A percentile compares a stretch with the other conserved stretches of the same genome.
Evolutionary conservation across 1,140 invertebrate species (phyloP).

Genomic region (Drosophila cardini): DNA sequence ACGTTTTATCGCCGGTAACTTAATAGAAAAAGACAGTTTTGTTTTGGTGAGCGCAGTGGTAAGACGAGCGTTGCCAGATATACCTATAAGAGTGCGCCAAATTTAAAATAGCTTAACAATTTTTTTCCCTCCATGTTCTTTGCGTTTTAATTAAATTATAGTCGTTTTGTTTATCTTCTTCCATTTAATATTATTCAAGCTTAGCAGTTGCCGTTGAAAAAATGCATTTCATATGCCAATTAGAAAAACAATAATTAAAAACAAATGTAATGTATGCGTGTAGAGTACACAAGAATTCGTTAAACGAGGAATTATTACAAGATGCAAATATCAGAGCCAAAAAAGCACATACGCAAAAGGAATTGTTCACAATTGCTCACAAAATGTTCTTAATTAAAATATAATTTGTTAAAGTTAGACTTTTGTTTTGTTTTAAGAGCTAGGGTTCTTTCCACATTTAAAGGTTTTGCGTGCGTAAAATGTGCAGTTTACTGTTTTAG

Average conservation of each 20-base stretch:
- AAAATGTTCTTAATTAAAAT: slow-evolving; percentile 22
- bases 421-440: slow-evolving; percentile 21
- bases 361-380: slow-evolving; percentile 15
- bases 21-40: background rate
- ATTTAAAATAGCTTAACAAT: too few relatives aligned
- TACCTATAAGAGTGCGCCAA: too few relatives aligned
- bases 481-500: slow-evolving; percentile 17
- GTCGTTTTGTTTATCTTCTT: slow-evolving; percentile 18
- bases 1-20: too few relatives aligned
- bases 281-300: slow-evolving; percentile 35
- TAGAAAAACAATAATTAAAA: slow-evolving; percentile 22
- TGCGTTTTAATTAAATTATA: slow-evolving; percentile 24
- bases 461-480: slow-evolving; percentile 16
- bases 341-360: slow-evolving; percentile 24
- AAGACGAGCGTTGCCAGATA: too few relatives aligned
- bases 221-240: slow-evolving; percentile 40
- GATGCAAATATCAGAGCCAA: slow-evolving; percentile 36
- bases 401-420: slow-evolving; percentile 37
- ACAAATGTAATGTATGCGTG: slow-evolving; percentile 20
- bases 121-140: background rate
- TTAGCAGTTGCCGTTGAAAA: slow-evolving; percentile 36
- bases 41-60: background rate
- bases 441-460: slow-evolving; percentile 8
- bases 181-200: slow-evolving; percentile 43
- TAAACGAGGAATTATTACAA: slow-evolving; percentile 54